A percentile compares a stretch with the other conserved stretches of the same genome.
Conservation (phyloP, 2,797 vertebrate species). For the Onychomys arenicola region DNA sequence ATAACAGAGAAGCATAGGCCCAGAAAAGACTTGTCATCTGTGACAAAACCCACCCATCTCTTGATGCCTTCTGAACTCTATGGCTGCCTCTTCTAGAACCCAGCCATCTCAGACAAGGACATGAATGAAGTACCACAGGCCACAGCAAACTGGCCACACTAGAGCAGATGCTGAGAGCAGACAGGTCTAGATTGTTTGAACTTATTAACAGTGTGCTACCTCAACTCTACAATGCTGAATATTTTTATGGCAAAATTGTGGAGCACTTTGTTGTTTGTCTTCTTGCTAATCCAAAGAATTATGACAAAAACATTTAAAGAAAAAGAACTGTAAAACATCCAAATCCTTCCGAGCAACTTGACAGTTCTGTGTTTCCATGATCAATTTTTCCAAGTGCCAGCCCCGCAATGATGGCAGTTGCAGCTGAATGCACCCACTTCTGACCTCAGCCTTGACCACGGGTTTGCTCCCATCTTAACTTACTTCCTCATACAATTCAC, state of each 20-base stretch:
- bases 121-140: background rate
- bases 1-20: background rate
- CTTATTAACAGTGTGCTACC: background rate
- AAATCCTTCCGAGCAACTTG: slow-evolving; percentile 34
- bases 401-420: background rate
- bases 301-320: background rate
- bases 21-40: background rate
- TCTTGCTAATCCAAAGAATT: slow-evolving; percentile 30
- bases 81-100: background rate
- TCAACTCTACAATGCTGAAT: background rate
- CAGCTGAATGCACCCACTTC: background rate
- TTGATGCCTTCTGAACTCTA: background rate
- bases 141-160: background rate
- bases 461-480: slow-evolving; percentile 38
- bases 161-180: background rate
- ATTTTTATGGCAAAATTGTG: slow-evolving; percentile 10
- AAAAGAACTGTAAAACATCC: slow-evolving; percentile 26
- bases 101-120: background rate
- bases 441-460: background rate
- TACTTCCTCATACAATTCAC: slow-evolving; percentile 47
- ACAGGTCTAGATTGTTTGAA: background rate
- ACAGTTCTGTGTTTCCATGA: slow-evolving; percentile 13
- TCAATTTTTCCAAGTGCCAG: slow-evolving; percentile 29
- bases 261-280: background rate
- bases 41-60: background rate